Evolutionary conservation across 92 coral and sea anemone genomes (phyloP).

Genomic region (Epizoanthus rinbou): DNA sequence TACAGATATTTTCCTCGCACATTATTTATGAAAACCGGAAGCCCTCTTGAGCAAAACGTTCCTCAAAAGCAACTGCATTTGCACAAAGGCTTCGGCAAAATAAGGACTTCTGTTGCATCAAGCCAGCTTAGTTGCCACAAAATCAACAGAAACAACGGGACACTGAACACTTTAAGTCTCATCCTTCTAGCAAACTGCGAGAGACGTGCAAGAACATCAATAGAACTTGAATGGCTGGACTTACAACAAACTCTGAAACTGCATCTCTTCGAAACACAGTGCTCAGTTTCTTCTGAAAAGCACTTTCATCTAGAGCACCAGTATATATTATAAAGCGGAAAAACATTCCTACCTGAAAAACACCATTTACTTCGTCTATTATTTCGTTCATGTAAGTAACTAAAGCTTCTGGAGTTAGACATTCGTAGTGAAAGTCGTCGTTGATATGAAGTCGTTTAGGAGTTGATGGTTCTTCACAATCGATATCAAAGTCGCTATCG

Average conservation of each 20-base stretch:
- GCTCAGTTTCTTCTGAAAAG: neutral
- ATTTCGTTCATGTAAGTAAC: slow-evolving; percentile 96
- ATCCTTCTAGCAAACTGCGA: neutral
- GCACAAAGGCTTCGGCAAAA: neutral
- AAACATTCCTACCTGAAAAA: slow-evolving; percentile 82
- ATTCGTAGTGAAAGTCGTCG: slow-evolving; percentile 98
- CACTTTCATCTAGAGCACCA: neutral
- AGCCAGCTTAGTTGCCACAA: neutral
- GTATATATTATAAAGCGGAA: too few species aligned
- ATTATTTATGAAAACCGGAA: slow-evolving; percentile 27
- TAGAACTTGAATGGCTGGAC: neutral
- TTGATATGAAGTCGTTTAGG: slow-evolving; percentile 84
- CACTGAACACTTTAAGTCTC: neutral
- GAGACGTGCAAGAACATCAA: neutral
- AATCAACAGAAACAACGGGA: neutral
- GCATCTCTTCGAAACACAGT: neutral
- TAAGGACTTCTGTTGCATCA: neutral
- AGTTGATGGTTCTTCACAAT: slow-evolving; percentile 91
- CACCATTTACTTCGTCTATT: slow-evolving; percentile 96
- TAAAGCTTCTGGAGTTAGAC: slow-evolving; percentile 94
- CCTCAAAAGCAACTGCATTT: slow-evolving; percentile 16
- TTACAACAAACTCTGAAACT: neutral
- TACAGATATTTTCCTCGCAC: slow-evolving; percentile 15
- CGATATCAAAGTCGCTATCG: slow-evolving; percentile 92
- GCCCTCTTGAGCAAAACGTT: slow-evolving; percentile 30